These are phyloP conservation scores for Samia ricini DNA, from an alignment of 1,140 invertebrate genomes.

Conservation along the genomic window DNA sequence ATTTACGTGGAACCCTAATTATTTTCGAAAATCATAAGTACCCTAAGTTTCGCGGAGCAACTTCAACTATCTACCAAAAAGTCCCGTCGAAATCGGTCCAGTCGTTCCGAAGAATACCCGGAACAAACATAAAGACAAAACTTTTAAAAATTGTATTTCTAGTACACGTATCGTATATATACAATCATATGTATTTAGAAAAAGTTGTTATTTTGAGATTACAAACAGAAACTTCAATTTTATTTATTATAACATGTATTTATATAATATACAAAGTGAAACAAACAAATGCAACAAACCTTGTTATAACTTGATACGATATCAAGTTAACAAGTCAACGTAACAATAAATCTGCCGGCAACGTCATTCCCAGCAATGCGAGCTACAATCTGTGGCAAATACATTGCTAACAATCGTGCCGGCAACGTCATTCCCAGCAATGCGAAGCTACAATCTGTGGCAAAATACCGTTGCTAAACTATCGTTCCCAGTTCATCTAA, in stretches of 20 bases:
- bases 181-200: no score
- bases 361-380: conserved; percentile 48
- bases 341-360: conserved; percentile 57
- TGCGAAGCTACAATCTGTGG: conserved; percentile 29
- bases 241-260: not conserved
- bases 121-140: no score
- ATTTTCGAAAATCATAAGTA: no score
- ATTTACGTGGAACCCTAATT: no score
- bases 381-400: conserved; percentile 36
- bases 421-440: conserved; percentile 49
- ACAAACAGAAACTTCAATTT: no score
- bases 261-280: not conserved
- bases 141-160: no score
- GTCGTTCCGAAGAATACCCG: no score
- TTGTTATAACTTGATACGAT: conserved; percentile 24
- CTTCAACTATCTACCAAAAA: no score
- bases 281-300: not conserved
- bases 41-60: no score
- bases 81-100: no score
- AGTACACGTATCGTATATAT: no score
- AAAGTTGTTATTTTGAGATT: no score
- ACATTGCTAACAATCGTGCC: conserved; percentile 39
- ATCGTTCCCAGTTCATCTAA: conserved; percentile 9
- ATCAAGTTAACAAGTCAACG: conserved; percentile 56
- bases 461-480: conserved; percentile 47